Conservation (phyloP, 2,888 invertebrate species). For the Euzophera pinguis region DNA sequence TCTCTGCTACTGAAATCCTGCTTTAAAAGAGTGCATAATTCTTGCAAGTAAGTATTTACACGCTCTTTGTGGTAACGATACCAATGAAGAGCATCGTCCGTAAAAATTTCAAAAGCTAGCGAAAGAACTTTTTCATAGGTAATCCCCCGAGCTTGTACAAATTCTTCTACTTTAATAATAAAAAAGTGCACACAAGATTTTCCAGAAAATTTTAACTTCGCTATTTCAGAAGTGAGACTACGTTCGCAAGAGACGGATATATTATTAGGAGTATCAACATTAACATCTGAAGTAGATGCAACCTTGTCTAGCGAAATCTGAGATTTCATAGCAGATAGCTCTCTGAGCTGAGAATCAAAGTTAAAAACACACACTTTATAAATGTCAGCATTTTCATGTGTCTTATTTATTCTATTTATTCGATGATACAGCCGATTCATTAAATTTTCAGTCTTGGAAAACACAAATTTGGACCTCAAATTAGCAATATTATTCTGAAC, state of each 20-base stretch:
- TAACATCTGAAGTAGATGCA: not conserved
- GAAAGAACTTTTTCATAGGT: not conserved
- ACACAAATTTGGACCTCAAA: not conserved
- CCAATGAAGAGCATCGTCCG: not conserved
- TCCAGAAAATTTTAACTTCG: not conserved
- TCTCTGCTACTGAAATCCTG: not conserved
- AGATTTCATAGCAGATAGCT: not conserved
- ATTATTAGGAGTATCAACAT: not conserved
- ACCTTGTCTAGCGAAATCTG: not conserved
- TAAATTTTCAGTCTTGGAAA: not conserved
- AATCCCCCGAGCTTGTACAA: not conserved
- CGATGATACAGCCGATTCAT: not conserved
- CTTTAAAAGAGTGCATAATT: not conserved
- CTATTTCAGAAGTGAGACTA: not conserved
- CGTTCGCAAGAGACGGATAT: not conserved
- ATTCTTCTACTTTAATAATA: not conserved
- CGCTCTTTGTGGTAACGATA: not conserved
- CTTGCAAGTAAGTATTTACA: not conserved
- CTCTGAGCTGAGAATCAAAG: not conserved
- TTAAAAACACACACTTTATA: not conserved
- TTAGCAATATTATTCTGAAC: not conserved
- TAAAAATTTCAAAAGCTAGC: not conserved
- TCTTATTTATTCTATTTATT: not conserved
- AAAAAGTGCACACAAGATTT: not conserved
- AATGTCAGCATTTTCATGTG: not conserved